Evolutionary conservation across 1,140 invertebrate genomes (phyloP).

Genomic region (Drosophila murphyi): DNA sequence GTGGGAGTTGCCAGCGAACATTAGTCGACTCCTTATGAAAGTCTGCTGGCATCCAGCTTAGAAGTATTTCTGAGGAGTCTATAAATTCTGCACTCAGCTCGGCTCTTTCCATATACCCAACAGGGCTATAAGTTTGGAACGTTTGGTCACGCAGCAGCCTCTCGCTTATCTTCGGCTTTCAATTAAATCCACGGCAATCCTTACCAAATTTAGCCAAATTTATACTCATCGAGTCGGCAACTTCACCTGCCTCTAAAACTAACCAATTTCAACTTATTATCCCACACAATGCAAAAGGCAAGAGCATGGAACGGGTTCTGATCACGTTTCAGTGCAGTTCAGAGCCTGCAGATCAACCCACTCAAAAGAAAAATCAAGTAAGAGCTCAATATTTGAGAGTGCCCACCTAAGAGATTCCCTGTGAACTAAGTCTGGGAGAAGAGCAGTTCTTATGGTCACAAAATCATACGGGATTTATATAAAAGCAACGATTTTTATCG

Average conservation of each 20-base stretch:
- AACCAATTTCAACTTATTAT: constrained; percentile 71
- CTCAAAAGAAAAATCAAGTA: neutral
- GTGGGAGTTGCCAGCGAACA: constrained; percentile 34
- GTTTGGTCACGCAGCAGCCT: constrained; percentile 23
- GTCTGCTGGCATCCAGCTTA: neutral
- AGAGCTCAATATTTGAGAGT: neutral
- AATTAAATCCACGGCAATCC: constrained; percentile 22
- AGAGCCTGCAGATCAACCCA: constrained; percentile 2
- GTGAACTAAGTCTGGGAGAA: neutral
- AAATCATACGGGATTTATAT: too few relatives aligned
- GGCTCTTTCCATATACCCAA: too few relatives aligned
- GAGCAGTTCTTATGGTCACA: too few relatives aligned
- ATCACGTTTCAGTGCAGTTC: constrained; percentile 20
- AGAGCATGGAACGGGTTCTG: constrained; percentile 49
- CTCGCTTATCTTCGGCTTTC: constrained; percentile 7
- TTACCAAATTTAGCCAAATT: constrained; percentile 15
- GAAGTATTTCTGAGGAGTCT: neutral
- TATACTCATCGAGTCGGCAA: constrained; percentile 2
- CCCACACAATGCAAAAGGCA: constrained; percentile 58
- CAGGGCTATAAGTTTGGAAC: neutral
- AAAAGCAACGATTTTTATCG: too few relatives aligned
- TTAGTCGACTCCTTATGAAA: neutral
- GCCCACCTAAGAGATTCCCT: neutral
- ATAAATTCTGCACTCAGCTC: too few relatives aligned
- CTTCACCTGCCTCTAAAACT: constrained; percentile 41